phyloP scores from a whole-genome alignment of 2,797 vertebrate genomes.

The Hypotaenidia okinawae region DNA sequence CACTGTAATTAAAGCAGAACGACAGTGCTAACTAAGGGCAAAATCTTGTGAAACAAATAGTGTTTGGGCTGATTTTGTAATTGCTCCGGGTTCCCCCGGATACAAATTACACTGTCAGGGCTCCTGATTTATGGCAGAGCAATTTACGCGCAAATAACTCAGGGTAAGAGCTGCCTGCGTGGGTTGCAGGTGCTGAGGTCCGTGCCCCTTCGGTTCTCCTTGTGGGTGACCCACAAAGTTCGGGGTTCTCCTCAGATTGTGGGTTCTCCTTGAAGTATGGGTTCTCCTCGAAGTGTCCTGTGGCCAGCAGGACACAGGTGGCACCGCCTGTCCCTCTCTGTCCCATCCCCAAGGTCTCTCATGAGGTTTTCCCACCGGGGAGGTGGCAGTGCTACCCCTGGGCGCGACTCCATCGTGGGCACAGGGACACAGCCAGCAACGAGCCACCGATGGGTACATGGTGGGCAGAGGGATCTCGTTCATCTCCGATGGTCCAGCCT shows the following conservation, averaged over 20 bases:
- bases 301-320: background rate
- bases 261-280: background rate
- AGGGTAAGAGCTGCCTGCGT: background rate
- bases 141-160: background rate
- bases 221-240: background rate
- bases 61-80: slow-evolving; percentile 51
- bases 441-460: rapidly evolving
- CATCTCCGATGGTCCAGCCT: rapidly evolving
- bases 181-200: background rate
- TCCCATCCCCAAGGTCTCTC: background rate
- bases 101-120: slow-evolving; percentile 29
- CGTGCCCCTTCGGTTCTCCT: background rate
- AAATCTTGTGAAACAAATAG: slow-evolving; percentile 46
- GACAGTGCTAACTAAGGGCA: slow-evolving; percentile 51
- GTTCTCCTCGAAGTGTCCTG: background rate
- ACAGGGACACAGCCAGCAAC: rapidly evolving
- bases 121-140: slow-evolving; percentile 5
- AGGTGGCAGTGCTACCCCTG: background rate
- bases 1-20: slow-evolving; percentile 50
- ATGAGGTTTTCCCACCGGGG: background rate
- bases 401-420: background rate
- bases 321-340: background rate
- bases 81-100: slow-evolving; percentile 15
- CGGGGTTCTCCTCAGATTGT: background rate
- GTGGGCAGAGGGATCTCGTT: background rate